Conservation (phyloP, 2,888 invertebrate species). For the Eristalinus sepulchralis region DNA sequence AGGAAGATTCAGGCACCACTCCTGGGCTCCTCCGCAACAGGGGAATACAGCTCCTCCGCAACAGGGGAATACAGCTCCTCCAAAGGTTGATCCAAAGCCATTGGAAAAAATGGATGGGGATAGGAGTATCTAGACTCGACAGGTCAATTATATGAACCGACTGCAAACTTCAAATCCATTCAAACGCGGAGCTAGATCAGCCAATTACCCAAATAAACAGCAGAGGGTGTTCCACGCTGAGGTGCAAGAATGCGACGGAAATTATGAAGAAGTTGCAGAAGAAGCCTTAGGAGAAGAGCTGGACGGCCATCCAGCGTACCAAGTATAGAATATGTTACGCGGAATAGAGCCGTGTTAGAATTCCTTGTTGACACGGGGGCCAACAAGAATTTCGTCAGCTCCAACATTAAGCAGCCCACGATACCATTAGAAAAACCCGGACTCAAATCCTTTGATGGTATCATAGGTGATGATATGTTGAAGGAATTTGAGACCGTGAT, state of each 20-base stretch:
- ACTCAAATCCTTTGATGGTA: conserved; percentile 7
- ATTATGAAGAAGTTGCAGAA: not conserved
- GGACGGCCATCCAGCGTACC: conserved; percentile 61
- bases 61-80: not conserved
- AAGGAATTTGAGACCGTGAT: conserved; percentile 6
- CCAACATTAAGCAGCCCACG: not conserved
- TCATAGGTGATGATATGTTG: conserved; percentile 1
- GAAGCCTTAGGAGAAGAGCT: conserved; percentile 7
- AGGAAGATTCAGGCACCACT: not conserved
- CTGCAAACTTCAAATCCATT: not conserved
- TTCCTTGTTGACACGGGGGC: conserved; percentile 30
- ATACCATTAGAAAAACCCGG: not conserved
- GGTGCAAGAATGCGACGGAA: not conserved
- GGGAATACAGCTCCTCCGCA: not conserved
- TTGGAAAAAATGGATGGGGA: not conserved
- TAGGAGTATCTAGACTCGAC: not conserved
- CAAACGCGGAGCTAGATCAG: not conserved
- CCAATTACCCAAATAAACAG: not conserved
- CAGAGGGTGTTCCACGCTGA: not conserved
- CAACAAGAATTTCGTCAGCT: conserved; percentile 45
- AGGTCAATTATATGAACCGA: conserved; percentile 11
- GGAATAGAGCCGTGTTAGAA: not conserved
- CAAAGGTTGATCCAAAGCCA: not conserved
- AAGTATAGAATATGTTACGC: conserved; percentile 36
- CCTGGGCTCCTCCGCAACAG: not conserved